These are phyloP conservation scores for Triplophysa tibetana DNA, from an alignment of 2,113 vertebrate species.

Conservation along the genomic window DNA sequence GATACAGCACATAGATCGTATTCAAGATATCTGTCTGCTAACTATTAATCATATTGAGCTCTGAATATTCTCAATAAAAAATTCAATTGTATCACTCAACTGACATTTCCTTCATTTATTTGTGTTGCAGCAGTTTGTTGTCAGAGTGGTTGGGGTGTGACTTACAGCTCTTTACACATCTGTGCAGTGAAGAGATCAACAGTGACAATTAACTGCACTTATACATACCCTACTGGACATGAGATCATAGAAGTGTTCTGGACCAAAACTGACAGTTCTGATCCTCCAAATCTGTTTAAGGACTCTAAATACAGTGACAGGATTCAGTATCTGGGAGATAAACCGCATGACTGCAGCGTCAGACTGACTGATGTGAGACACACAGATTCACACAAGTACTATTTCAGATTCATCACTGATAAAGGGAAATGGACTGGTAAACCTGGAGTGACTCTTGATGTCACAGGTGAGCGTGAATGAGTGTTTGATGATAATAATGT, in stretches of 20 bases:
- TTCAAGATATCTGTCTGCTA: too few species aligned
- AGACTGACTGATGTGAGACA: constrained; percentile 35
- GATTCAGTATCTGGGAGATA: constrained; percentile 3
- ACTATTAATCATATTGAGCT: too few species aligned
- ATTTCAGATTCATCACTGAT: constrained; percentile 24
- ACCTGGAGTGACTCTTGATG: background rate
- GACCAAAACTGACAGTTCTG: too few species aligned
- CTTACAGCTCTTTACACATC: background rate
- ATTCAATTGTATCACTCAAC: too few species aligned
- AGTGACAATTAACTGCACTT: constrained; percentile 34
- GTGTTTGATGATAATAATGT: too few species aligned
- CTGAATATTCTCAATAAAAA: too few species aligned
- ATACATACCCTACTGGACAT: background rate
- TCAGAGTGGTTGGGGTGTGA: background rate
- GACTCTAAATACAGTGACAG: background rate
- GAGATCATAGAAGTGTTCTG: background rate
- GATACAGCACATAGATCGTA: too few species aligned
- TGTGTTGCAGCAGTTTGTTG: background rate
- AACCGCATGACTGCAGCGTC: constrained; percentile 11
- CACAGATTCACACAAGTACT: background rate
- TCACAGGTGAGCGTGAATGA: background rate
- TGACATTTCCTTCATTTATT: background rate
- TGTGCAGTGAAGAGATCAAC: constrained; percentile 40
- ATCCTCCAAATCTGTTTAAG: background rate
- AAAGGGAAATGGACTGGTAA: background rate